Base-by-base conservation (phyloP, 2,113 vertebrate species). In the Pachyramphus minor region DNA sequence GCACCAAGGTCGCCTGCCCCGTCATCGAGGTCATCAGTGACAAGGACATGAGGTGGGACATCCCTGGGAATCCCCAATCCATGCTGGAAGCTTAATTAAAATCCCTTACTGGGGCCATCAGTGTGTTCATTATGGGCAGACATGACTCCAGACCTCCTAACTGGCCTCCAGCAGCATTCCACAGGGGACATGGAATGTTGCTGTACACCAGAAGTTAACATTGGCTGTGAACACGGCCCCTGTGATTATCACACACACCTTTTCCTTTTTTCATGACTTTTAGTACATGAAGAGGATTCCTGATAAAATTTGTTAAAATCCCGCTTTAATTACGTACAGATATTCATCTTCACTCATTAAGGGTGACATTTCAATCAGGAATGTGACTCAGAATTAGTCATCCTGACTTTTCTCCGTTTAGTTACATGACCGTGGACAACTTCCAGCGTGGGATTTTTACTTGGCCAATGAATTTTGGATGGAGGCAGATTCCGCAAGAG, bases 1-100 rank as follows among this genome's bases (percentile, higher is more conserved):
- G 97, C 22, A 96, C 95, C 94, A 99, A 99, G 96, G 99, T 99
- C 3, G 98, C 99, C 59, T 99, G 99, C 74, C 99, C 99, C 2
- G 99, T 99, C 69, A 99, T 99, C 39, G 99, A 99, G 97, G 99
- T 99, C 84, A 98, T 99, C 98, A 99, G 97, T 7, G 99, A 99
- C 96, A 99, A 99, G 94, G 99, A 99, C 96, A 98, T 99, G 99
- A 99, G 99, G 99, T 98, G 94, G 88, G 84, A 14, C 6, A 3
- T 3, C 73, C 50, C 56, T 20, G 72, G 41, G 47, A 33, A 8
- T 6, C 15, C 44, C 63, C 0, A 17, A 10, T 1, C 72, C 22
- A 0, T 5, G 3, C 37, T 6, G 6, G 24, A 2, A 21, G 14
- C 41, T 21, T 21, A n/a, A 18, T 49, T 6, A 3, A 8, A 53